Base-by-base conservation (phyloP, 2,888 invertebrate genomes). In the Lithophane socia region DNA sequence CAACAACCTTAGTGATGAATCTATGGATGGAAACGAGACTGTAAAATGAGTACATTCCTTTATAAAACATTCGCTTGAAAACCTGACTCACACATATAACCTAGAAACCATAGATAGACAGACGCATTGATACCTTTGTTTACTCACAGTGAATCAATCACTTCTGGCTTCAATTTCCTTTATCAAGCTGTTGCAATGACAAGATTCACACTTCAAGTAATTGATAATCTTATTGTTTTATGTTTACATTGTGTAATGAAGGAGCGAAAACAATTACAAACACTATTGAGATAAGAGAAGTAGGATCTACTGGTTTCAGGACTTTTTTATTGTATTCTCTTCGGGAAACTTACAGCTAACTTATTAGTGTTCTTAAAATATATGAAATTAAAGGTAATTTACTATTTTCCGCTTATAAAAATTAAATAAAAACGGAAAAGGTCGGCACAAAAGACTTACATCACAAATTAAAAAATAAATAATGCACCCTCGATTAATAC, bases 121-220 rank as follows among this genome's bases (percentile, higher is more conserved):
- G 42, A 65, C 71, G 24, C 61, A 81, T 71, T 63, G 58, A 71
- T 60, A 60, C 54, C 12, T 68, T 70, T 67, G 66, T 86, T 82
- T 86, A 81, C 37, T 70, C 29, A 73, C 47, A 56, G 42, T 82
- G 67, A 73, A 70, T 82, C 71, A 77, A 82, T 85, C 71, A 68
- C 64, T 71, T 56, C 76, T 75, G 67, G 64, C 67, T 75, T n/a
- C 76, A 47, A 79, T 83, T 86, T 70, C 60, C 49, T 78, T 78
- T 79, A 79, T 83, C 84, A 69, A 73, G 44, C 65, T 72, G 56
- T 83, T 74, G 47, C 63, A 54, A 66, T 68, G 47, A 83, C 63
- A 82, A 83, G 49, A 78, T 72, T 66, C 56, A 63, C 54, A 66
- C 68, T 86, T 75, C 63, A 83, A 66, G 65, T 72, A 76, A 85